phyloP scores from a whole-genome alignment of 2,113 vertebrate species.

The Nerophis lumbriciformis region DNA sequence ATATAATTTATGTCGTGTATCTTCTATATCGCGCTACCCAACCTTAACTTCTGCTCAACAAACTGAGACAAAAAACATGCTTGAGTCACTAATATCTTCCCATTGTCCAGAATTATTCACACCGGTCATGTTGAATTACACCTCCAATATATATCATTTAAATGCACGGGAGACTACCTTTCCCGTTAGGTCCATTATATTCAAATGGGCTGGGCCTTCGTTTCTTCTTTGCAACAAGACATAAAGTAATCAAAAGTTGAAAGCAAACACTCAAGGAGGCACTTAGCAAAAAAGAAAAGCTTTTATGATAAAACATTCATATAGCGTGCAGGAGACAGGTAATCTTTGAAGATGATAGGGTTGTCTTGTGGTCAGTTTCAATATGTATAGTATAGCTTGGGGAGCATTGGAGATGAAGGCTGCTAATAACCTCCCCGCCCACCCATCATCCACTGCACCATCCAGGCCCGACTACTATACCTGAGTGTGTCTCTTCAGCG shows the following conservation, averaged over 20 bases:
- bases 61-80: constrained; percentile 11
- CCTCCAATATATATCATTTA: constrained; percentile 25
- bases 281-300: constrained; percentile 78
- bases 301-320: constrained; percentile 81
- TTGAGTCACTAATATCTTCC: constrained; percentile 19
- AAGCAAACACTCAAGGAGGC: constrained; percentile 73
- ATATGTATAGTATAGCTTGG: constrained; percentile 45
- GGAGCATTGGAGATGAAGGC: constrained; percentile 59
- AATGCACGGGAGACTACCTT: constrained; percentile 45
- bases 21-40: too few relatives aligned
- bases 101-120: constrained; percentile 43
- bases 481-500: constrained; percentile 54
- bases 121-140: constrained; percentile 42
- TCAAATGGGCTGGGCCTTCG: constrained; percentile 42
- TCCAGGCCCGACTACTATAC: constrained; percentile 55
- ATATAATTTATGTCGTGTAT: too few relatives aligned
- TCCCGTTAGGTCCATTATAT: constrained; percentile 69
- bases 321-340: constrained; percentile 70
- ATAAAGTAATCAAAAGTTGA: constrained; percentile 77
- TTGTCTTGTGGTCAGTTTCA: constrained; percentile 71
- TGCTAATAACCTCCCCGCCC: constrained; percentile 60
- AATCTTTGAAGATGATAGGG: constrained; percentile 63
- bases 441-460: constrained; percentile 49
- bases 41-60: not conserved
- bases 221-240: constrained; percentile 59